Percentiles rank a stretch among this genome's conserved stretches.
These are phyloP conservation scores for Leptopterna dolabrata DNA, from an alignment of 2,888 invertebrate genomes.

Conservation along the genomic window DNA sequence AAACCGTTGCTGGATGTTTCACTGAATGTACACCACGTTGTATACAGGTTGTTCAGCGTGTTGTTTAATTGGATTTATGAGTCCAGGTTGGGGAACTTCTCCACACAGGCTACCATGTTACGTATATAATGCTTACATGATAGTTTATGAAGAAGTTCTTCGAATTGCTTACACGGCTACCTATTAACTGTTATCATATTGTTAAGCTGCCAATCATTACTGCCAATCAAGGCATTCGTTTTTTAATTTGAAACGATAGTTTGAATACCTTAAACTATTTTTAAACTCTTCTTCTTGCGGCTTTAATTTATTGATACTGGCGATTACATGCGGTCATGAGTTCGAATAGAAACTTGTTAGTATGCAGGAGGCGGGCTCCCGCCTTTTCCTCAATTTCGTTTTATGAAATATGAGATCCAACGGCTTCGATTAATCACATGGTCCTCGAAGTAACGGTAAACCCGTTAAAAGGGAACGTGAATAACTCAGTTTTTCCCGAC, in stretches of 20 bases:
- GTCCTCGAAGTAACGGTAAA: not conserved
- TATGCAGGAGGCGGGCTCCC: not conserved
- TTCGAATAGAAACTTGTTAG: conserved; percentile 1
- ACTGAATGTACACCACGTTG: too few species aligned
- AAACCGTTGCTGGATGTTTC: too few species aligned
- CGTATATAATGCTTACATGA: too few species aligned
- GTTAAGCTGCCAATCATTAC: too few species aligned
- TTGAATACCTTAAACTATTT: too few species aligned
- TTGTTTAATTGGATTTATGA: too few species aligned
- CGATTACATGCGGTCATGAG: not conserved
- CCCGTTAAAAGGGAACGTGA: conserved; percentile 7
- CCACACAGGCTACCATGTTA: too few species aligned
- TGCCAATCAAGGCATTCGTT: not conserved
- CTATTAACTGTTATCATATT: too few species aligned
- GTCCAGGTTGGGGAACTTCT: too few species aligned
- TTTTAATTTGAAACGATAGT: not conserved
- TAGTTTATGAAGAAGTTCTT: too few species aligned
- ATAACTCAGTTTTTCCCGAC: not conserved
- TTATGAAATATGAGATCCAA: conserved; percentile 9
- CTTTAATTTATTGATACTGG: not conserved
- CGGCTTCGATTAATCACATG: conserved; percentile 7
- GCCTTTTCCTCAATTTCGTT: conserved; percentile 6
- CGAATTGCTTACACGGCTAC: too few species aligned
- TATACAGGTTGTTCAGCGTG: too few species aligned
- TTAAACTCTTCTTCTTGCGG: not conserved